A percentile compares a stretch with the other conserved stretches of the same genome.
These are phyloP conservation scores for Lytechinus pictus DNA, from an alignment of 35 echinoderm and acorn worm genomes.

Conservation along the genomic window DNA sequence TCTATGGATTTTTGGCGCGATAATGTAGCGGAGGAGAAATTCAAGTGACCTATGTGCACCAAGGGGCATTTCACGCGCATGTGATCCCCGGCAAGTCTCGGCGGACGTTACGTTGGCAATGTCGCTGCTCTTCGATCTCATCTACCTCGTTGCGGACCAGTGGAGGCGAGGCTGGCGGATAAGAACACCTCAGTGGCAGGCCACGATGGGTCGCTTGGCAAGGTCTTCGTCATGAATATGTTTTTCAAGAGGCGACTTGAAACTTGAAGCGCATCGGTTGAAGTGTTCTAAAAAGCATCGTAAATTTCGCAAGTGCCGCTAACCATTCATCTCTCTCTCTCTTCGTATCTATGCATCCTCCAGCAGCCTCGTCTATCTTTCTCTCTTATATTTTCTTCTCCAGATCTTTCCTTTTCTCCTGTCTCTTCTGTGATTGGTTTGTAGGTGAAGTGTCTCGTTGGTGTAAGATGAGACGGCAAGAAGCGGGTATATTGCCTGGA, in stretches of 20 bases:
- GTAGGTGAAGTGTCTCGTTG: constrained; percentile 32
- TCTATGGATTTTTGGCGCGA: constrained; percentile 10
- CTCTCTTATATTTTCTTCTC: background rate
- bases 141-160: background rate
- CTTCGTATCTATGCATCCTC: background rate
- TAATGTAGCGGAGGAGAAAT: background rate
- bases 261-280: constrained; percentile 19
- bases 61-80: constrained; percentile 5
- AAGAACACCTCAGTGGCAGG: background rate
- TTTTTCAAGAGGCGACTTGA: constrained; percentile 32
- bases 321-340: constrained; percentile 42
- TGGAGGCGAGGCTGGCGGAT: background rate
- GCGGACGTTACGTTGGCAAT: background rate
- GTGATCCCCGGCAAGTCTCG: background rate
- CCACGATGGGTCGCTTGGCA: background rate
- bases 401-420: background rate
- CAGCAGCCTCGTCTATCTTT: background rate
- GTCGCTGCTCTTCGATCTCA: background rate
- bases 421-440: constrained; percentile 5
- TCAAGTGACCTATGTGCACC: background rate
- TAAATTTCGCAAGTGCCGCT: constrained; percentile 43
- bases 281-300: constrained; percentile 39
- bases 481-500: background rate
- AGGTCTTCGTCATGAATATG: background rate
- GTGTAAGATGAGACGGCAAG: background rate